Conservation (phyloP, 2,888 invertebrate genomes). For the Tachina lurida region DNA sequence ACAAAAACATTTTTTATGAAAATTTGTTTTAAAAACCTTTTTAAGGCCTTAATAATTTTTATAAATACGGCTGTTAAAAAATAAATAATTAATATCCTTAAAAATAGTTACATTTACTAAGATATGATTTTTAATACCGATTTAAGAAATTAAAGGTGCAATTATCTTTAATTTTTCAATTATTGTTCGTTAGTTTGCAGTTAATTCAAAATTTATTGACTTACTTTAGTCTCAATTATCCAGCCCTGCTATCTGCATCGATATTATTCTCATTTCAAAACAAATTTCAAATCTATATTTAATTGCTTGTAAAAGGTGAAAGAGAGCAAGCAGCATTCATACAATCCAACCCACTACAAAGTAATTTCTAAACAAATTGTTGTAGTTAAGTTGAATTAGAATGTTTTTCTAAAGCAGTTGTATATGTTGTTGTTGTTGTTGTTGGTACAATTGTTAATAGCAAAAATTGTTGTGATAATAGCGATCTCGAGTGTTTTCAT, state of each 20-base stretch:
- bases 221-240: background rate
- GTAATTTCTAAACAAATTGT: slow-evolving; percentile 4
- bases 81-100: too few relatives aligned
- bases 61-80: too few relatives aligned
- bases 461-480: slow-evolving; percentile 22
- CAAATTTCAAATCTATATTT: slow-evolving; percentile 34
- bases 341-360: background rate
- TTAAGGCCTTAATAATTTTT: too few relatives aligned
- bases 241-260: background rate
- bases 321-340: background rate
- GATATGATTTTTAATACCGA: too few relatives aligned
- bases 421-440: slow-evolving; percentile 2
- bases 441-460: background rate
- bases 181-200: too few relatives aligned
- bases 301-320: background rate
- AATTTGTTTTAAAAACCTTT: too few relatives aligned
- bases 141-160: too few relatives aligned
- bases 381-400: background rate
- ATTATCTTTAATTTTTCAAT: too few relatives aligned
- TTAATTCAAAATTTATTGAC: too few relatives aligned
- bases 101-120: too few relatives aligned
- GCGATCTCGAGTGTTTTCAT: slow-evolving; percentile 27
- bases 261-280: slow-evolving; percentile 28
- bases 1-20: too few relatives aligned
- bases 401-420: background rate